A percentile compares a stretch with the other conserved stretches of the same genome.
Conservation (phyloP, 2,113 vertebrate genomes). For the Chauna torquata region DNA sequence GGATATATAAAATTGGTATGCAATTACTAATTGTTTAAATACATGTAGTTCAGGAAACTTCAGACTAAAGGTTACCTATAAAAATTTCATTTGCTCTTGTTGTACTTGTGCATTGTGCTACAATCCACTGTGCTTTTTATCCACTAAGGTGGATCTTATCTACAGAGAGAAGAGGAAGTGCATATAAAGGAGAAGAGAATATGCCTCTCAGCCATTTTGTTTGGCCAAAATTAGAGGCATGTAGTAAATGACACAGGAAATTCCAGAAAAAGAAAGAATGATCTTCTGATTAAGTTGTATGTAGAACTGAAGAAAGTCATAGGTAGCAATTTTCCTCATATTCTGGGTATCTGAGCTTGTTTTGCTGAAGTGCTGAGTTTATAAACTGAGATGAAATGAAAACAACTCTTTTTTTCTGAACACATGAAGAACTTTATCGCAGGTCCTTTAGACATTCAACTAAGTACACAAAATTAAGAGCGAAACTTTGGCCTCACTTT, state of each 20-base stretch:
- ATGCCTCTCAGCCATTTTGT: not conserved
- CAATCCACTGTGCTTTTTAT: not conserved
- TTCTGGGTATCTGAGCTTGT: not conserved
- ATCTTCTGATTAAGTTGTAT: not conserved
- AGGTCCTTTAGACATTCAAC: not conserved
- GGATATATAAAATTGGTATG: accelerated
- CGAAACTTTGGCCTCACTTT: not conserved
- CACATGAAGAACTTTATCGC: not conserved
- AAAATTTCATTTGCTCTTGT: not conserved
- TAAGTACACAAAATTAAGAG: not conserved
- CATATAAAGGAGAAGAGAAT: not conserved
- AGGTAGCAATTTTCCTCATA: not conserved
- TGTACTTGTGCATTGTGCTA: not conserved
- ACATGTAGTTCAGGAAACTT: not conserved
- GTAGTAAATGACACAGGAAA: not conserved
- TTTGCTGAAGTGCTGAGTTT: not conserved
- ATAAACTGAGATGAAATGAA: not conserved
- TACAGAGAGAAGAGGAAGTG: not conserved
- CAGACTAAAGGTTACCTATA: not conserved
- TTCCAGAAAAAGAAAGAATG: not conserved
- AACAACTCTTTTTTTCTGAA: not conserved
- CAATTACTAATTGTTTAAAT: not conserved
- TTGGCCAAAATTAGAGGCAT: not conserved
- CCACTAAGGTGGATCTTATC: not conserved
- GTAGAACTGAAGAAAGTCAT: not conserved